Conservation (phyloP, 2,888 invertebrate species). For the Quadroppia sp. region DNA sequence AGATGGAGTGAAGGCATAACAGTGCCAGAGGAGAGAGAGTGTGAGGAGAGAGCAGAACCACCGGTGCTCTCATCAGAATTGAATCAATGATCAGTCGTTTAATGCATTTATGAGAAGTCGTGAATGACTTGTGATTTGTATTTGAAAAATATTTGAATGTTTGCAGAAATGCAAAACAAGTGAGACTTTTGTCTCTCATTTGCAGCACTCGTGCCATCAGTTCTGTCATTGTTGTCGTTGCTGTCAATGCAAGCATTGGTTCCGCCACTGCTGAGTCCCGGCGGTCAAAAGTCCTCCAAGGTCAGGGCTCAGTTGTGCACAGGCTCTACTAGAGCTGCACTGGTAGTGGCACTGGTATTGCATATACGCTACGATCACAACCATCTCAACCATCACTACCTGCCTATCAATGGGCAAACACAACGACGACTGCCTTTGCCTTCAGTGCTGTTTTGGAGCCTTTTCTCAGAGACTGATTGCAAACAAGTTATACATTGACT, state of each 20-base stretch:
- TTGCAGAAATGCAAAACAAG: neutral
- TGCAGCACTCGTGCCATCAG: neutral
- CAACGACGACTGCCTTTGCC: slow-evolving; percentile 12
- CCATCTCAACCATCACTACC: slow-evolving; percentile 5
- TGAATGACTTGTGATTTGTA: neutral
- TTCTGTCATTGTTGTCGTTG: neutral
- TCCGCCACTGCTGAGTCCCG: slow-evolving; percentile 9
- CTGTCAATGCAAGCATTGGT: slow-evolving; percentile 16
- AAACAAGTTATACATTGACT: slow-evolving; percentile 23
- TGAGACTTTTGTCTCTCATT: neutral
- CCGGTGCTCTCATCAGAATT: neutral
- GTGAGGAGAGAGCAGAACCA: neutral
- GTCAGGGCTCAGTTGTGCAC: slow-evolving; percentile 10
- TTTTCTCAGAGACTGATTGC: slow-evolving; percentile 17
- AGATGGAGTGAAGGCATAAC: neutral
- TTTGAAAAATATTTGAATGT: neutral
- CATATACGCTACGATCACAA: neutral
- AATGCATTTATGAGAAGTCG: neutral
- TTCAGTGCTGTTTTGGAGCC: neutral
- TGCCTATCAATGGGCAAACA: slow-evolving; percentile 24
- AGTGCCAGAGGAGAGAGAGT: neutral
- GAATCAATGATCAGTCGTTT: neutral
- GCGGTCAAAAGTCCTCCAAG: slow-evolving; percentile 37
- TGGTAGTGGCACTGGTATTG: neutral
- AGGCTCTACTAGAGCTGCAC: neutral